Base-by-base conservation (phyloP, 2,888 invertebrate genomes). In the Xanthia togata region DNA sequence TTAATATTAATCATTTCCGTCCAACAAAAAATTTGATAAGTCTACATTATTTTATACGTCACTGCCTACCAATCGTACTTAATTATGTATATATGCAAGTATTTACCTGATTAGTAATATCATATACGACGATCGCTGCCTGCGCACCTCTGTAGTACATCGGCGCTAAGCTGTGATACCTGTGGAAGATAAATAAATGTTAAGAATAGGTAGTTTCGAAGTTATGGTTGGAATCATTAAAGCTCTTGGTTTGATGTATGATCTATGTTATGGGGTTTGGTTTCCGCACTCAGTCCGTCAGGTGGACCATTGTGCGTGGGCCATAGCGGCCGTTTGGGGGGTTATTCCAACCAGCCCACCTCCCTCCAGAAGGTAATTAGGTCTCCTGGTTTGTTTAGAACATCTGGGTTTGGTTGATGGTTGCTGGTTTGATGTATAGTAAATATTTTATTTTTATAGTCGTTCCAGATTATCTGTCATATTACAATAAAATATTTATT, bases 71-170 rank as follows among this genome's bases (percentile, higher is more conserved):
- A 38, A 44, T 53, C 14, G 3, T 67, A n/a, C 1, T 31, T 14
- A 12, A 20, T 6, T 20, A 23, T 20, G 50, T 53, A 44, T 20
- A 4, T 44, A 62, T 44, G 57, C n/a, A 23, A 69, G 62, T 81
- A 73, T 77, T 93, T 91, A 98, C 98, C 97, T 98, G 98, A 97
- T 99, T 99, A 95, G 99, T 99, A 94, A 99, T 99, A 96, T 99
- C 99, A 97, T 99, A 99, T 80, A 99, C 99, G 91, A 99, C 99
- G 94, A 99, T 99, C 88, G 99, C 99, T 92, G 99, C 99, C 96
- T 99, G 99, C 87, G 99, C 99, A 84, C 99, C 99, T 94, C 99
- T 97, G 97, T 99, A 99, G 97, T 99, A 99, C 99, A 99, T 99
- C 53, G 99, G 99, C 87, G 99, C 99, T 97, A 99, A 97, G 97